Conservation (phyloP, 2,888 invertebrate species). For the Rhingia campestris region DNA sequence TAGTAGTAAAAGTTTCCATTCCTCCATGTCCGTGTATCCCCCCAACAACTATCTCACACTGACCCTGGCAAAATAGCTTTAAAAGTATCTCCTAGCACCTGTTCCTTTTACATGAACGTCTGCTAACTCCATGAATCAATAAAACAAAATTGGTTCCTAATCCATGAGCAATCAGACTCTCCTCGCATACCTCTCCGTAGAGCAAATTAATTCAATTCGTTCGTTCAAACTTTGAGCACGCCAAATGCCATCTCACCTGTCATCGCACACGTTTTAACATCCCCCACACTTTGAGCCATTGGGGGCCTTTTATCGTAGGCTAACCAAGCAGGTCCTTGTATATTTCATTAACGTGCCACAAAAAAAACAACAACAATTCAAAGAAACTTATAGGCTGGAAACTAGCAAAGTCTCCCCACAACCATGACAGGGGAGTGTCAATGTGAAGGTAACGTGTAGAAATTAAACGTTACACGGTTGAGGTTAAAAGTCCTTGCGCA, state of each 20-base stretch:
- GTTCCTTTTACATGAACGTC: too few species aligned
- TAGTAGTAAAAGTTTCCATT: too few species aligned
- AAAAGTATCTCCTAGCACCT: too few species aligned
- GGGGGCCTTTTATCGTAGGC: neutral
- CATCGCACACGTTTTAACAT: slow-evolving; percentile 42
- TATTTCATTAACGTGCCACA: slow-evolving; percentile 46
- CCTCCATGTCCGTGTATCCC: too few species aligned
- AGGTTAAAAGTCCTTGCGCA: slow-evolving; percentile 46
- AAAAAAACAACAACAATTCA: slow-evolving; percentile 43
- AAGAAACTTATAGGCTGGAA: slow-evolving; percentile 30
- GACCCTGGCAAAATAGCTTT: too few species aligned
- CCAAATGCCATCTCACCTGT: slow-evolving; percentile 44
- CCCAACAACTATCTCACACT: too few species aligned
- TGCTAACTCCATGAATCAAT: slow-evolving; percentile 20
- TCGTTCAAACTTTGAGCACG: slow-evolving; percentile 43
- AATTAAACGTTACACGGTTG: slow-evolving; percentile 15
- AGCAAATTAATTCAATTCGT: slow-evolving; percentile 22
- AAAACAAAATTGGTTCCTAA: slow-evolving; percentile 27
- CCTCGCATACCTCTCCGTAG: neutral
- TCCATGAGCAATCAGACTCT: slow-evolving; percentile 46
- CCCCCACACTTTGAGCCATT: slow-evolving; percentile 1
- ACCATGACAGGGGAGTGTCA: slow-evolving; percentile 52
- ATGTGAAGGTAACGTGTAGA: slow-evolving; percentile 45
- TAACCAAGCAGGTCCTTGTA: slow-evolving; percentile 17
- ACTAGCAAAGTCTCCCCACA: slow-evolving; percentile 9